Evolutionary conservation across 2,888 invertebrate species (phyloP).

Genomic region (Acleris holmiana): DNA sequence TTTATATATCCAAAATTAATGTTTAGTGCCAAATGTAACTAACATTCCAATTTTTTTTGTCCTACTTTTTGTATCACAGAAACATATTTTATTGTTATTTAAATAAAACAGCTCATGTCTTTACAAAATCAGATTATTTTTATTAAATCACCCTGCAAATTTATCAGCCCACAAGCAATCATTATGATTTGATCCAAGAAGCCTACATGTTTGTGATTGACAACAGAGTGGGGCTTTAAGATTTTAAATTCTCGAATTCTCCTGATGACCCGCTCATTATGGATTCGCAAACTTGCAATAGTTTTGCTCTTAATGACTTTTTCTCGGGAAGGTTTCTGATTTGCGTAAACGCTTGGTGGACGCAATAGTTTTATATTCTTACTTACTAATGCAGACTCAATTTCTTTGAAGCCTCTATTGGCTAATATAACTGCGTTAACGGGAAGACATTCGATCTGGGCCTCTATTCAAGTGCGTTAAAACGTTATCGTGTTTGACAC

Average conservation of each 20-base stretch:
- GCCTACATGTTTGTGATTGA: constrained; percentile 28
- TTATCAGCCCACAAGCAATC: constrained; percentile 41
- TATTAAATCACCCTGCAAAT: constrained; percentile 38
- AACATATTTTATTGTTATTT: background rate
- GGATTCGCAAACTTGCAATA: constrained; percentile 4
- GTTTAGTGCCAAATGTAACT: too few species aligned
- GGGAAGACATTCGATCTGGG: too few species aligned
- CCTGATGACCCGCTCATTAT: constrained; percentile 6
- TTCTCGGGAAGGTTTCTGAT: background rate
- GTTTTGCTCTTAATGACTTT: constrained; percentile 2
- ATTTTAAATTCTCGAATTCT: constrained; percentile 5
- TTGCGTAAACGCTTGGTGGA: too few species aligned
- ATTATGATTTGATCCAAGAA: constrained; percentile 33
- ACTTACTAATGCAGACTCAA: too few species aligned
- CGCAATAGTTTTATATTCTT: too few species aligned
- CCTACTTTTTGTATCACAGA: background rate
- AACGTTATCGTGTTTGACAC: too few species aligned
- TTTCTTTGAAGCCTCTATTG: too few species aligned
- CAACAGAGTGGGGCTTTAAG: constrained; percentile 8
- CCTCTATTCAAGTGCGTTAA: too few species aligned
- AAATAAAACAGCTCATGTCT: constrained; percentile 11
- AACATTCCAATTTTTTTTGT: too few species aligned
- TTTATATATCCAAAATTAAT: background rate
- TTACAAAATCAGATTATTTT: constrained; percentile 19
- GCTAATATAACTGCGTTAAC: too few species aligned